phyloP scores from a whole-genome alignment of 2,888 invertebrate genomes.

The Halocaridina rubra region DNA sequence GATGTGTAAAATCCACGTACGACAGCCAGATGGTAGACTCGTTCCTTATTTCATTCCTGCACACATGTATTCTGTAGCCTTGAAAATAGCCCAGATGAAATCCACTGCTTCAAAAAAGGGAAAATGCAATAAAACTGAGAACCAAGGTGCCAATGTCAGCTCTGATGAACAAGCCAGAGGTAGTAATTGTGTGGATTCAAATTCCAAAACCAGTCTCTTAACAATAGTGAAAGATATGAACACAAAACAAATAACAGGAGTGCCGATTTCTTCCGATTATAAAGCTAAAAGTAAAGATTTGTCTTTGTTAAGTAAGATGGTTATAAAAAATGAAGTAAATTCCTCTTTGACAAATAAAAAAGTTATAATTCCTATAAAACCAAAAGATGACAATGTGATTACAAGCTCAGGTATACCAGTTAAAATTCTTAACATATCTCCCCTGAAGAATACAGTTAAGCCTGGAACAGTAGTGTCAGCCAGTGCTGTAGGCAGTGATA shows the following conservation, averaged over 20 bases:
- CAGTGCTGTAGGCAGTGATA: not conserved
- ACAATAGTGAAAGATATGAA: not conserved
- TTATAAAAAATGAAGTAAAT: not conserved
- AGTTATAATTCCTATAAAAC: not conserved
- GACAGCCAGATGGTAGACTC: slow-evolving; percentile 31
- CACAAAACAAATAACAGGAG: not conserved
- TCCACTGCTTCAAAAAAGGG: not conserved
- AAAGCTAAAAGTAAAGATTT: not conserved
- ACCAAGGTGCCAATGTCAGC: not conserved
- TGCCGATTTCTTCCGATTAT: no score
- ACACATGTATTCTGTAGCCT: slow-evolving; percentile 41
- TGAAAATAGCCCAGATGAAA: slow-evolving; percentile 25
- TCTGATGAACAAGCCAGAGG: not conserved
- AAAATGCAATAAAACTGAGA: not conserved
- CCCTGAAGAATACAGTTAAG: not conserved
- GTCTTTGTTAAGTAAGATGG: not conserved
- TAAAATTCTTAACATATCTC: slow-evolving; percentile 18
- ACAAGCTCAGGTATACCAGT: not conserved
- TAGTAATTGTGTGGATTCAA: not conserved
- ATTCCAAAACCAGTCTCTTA: not conserved
- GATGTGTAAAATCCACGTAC: slow-evolving; percentile 35
- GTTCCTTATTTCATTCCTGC: slow-evolving; percentile 33
- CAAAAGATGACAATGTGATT: not conserved
- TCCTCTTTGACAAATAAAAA: not conserved
- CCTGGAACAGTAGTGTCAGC: not conserved